Percentiles rank a stretch among this genome's conserved stretches.
Evolutionary conservation across 2,888 invertebrate species (phyloP).

Genomic region (Ichneumoninae sp.): DNA sequence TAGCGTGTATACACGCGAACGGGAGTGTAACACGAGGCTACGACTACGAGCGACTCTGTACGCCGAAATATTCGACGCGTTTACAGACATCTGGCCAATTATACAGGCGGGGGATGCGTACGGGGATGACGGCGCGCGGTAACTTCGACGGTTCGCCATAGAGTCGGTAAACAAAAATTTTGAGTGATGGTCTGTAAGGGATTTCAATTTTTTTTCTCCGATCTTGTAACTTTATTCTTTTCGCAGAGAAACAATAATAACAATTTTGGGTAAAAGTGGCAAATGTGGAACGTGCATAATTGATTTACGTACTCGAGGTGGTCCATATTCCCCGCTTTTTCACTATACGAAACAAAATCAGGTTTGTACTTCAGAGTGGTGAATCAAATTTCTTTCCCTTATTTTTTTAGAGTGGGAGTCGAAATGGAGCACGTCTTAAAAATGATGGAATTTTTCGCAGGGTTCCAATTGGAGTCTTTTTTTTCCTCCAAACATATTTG

Average conservation of each 20-base stretch:
- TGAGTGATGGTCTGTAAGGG: too few species aligned
- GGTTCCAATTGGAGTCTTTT: too few species aligned
- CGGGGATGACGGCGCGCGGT: neutral
- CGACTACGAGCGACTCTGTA: neutral
- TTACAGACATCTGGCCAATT: slow-evolving; percentile 16
- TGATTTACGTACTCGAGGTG: too few species aligned
- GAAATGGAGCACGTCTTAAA: neutral
- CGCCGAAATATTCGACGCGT: neutral
- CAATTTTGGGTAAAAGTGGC: neutral
- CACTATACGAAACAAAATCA: neutral
- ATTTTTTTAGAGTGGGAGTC: too few species aligned
- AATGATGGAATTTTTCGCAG: too few species aligned
- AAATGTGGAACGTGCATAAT: too few species aligned
- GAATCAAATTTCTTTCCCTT: too few species aligned
- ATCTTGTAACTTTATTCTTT: neutral
- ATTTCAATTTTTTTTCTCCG: neutral
- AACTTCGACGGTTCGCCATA: neutral
- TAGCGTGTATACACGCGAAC: slow-evolving; percentile 22
- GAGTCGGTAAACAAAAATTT: too few species aligned
- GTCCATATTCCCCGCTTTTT: neutral
- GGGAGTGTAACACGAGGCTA: neutral
- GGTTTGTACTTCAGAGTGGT: neutral
- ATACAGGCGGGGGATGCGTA: neutral
- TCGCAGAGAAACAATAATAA: neutral
- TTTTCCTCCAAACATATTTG: too few species aligned